Evolutionary conservation across 23 tunicate genomes (phyloP).

Genomic region (Ascidia mentula): DNA sequence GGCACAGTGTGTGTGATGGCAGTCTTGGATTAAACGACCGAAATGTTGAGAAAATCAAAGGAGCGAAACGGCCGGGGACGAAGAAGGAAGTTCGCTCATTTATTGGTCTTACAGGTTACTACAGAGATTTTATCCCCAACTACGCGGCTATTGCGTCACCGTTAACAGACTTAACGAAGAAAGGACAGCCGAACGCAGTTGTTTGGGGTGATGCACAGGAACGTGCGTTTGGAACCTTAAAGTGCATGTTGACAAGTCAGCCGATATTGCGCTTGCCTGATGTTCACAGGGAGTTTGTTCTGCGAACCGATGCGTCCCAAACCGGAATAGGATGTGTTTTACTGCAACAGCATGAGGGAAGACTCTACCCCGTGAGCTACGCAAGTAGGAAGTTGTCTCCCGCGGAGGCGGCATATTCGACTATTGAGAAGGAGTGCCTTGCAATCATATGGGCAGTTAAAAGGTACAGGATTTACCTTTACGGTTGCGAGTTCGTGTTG

Average conservation of each 20-base stretch:
- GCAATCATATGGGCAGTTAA: slow-evolving; percentile 26
- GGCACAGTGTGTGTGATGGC: too few species aligned
- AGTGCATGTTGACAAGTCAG: not conserved
- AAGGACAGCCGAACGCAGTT: slow-evolving; percentile 18
- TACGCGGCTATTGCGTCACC: slow-evolving; percentile 8
- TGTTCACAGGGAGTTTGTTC: not conserved
- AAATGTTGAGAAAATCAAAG: not conserved
- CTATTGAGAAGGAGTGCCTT: slow-evolving; percentile 21
- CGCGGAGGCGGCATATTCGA: slow-evolving; percentile 11
- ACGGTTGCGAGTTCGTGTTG: not conserved
- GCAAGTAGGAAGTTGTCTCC: slow-evolving; percentile 17
- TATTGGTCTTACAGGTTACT: not conserved
- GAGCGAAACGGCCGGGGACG: not conserved
- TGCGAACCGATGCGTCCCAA: not conserved
- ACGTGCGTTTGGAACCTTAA: not conserved
- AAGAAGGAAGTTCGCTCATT: not conserved
- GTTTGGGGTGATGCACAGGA: not conserved
- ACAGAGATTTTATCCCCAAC: not conserved
- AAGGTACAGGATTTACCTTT: slow-evolving; percentile 9
- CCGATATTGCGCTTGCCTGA: slow-evolving; percentile 11
- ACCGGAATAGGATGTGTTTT: slow-evolving; percentile 13
- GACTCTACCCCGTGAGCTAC: slow-evolving; percentile 21
- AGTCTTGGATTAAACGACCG: not conserved
- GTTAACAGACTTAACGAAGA: slow-evolving; percentile 5
- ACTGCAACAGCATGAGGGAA: slow-evolving; percentile 11